Evolutionary conservation across 1,140 invertebrate species (phyloP), one percentile per base, ranked within the genome.

Genomic region (Leptestheria dahalacensis): DNA sequence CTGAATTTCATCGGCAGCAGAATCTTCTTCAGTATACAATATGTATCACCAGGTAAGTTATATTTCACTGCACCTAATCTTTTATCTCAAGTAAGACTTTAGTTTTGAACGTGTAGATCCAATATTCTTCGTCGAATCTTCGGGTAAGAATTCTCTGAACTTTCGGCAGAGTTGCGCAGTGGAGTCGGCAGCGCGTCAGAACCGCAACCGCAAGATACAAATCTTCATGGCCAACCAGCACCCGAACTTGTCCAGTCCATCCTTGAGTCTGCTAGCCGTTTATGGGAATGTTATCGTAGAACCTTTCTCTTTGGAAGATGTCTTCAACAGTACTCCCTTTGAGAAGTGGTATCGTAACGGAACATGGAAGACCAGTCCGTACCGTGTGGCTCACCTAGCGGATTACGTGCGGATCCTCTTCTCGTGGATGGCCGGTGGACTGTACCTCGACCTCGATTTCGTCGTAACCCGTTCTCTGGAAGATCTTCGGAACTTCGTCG

Each of bases 391-490:
- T 63, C 76, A 86, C 71, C 76, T 82, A 62, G 79, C 78, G n/a
- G 83, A 86, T 66, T 74, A 85, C 21, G 65, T 87, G 24, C 74
- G 85, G 61, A 86, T 81, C 62, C 64, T 86, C 11, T 81, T 82
- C 0, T 68, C 88, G 0, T 86, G 80, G 75, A 86, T 85, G 66
- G 86, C 77, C 61, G 83, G 84, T 28, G 86, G 86, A 1, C 80
- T 85, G 41, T 88, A 88, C 68, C 67, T 88, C 33, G 86, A 90
- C 63, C 68, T 86, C 59, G 86, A 89, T 66, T 78, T 88, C 1
- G 78, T 89, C 4, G 75, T 87, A 1, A 76, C 77, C 6, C 81
- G 59, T 28, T 63, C 61, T n/a, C 25, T 66, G 2, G 20, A 52
- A 18, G 48, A 29, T 28, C 23, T 28, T 4, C 48, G 29, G 1